Evolutionary conservation across 2,888 invertebrate genomes (phyloP).

Genomic region (Dicyrtomina minuta): DNA sequence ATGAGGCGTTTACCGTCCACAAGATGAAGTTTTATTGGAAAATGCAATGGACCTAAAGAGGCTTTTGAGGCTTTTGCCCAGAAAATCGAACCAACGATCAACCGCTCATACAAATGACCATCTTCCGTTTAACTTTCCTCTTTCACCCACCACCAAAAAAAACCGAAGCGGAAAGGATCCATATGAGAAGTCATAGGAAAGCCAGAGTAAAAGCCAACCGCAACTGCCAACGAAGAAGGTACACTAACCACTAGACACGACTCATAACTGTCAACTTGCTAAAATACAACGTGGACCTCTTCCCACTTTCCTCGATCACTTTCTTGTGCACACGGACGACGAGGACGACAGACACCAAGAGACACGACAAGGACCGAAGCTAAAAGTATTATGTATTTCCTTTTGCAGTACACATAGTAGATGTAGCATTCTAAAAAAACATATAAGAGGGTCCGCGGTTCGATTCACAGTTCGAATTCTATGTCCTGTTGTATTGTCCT

Average conservation of each 20-base stretch:
- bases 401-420: no score
- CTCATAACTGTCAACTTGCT: constrained; percentile 2
- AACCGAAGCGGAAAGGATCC: no score
- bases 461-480: no score
- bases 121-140: constrained; percentile 23
- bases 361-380: no score
- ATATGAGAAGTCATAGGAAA: no score
- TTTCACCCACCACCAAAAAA: not conserved
- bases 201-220: not conserved
- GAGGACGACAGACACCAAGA: no score
- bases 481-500: no score
- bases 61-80: constrained; percentile 39
- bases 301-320: not conserved
- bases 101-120: constrained; percentile 53
- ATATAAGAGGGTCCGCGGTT: no score
- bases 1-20: constrained; percentile 49
- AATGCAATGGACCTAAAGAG: constrained; percentile 51
- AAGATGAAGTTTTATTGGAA: constrained; percentile 53
- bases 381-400: no score
- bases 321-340: not conserved
- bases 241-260: not conserved
- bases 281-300: not conserved
- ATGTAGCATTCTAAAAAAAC: no score
- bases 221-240: no score
- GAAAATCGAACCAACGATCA: constrained; percentile 51